phyloP scores from a whole-genome alignment of 2,113 vertebrate genomes.

The Phycodurus eques region DNA sequence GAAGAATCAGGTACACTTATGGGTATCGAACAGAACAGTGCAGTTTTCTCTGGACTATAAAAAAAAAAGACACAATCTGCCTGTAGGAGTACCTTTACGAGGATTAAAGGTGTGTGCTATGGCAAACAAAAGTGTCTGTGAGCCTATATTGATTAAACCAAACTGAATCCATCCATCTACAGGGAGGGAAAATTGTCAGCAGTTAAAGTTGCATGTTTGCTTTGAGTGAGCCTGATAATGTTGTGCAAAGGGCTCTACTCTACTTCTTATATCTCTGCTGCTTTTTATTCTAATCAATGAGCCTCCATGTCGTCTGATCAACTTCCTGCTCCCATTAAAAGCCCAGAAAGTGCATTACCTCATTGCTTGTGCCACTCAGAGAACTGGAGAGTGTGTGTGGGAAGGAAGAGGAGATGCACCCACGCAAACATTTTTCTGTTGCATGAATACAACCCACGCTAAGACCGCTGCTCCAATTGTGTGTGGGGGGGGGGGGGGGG shows the following conservation, averaged over 20 bases:
- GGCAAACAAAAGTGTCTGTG: neutral
- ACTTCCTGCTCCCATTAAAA: constrained; percentile 33
- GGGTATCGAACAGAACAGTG: neutral
- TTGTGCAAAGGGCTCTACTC: constrained; percentile 8
- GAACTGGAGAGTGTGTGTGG: neutral
- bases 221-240: neutral
- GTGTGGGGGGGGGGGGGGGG: too few relatives aligned
- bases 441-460: constrained; percentile 1
- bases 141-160: constrained; percentile 5
- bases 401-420: neutral
- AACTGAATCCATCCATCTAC: constrained; percentile 22
- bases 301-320: constrained; percentile 4
- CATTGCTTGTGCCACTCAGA: constrained; percentile 24
- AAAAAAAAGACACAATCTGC: neutral
- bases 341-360: constrained; percentile 48
- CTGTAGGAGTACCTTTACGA: neutral
- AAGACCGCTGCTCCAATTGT: neutral
- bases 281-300: constrained; percentile 15
- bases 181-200: neutral
- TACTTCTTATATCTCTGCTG: neutral
- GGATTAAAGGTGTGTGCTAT: constrained; percentile 1
- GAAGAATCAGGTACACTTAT: neutral
- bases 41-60: neutral
- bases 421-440: constrained; percentile 4
- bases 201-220: neutral